These are phyloP conservation scores for Brachyhypopomus gauderio DNA, from an alignment of 2,113 vertebrate species.

Conservation along the genomic window DNA sequence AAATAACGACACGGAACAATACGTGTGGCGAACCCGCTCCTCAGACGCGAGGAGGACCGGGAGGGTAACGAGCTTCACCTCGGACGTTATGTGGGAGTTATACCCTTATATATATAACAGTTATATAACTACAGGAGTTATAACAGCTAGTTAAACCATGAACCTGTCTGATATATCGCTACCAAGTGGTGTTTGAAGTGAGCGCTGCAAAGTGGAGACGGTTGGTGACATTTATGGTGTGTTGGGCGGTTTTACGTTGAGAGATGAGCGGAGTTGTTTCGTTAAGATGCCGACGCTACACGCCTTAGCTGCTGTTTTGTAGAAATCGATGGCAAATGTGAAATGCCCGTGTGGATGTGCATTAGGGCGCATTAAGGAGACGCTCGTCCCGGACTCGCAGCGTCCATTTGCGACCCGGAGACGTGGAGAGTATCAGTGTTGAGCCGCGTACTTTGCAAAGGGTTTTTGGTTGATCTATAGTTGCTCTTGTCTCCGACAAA, in stretches of 20 bases:
- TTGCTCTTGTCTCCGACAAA: background rate
- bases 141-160: too few species aligned
- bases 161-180: too few species aligned
- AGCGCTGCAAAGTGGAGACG: background rate
- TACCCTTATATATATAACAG: too few species aligned
- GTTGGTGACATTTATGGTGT: background rate
- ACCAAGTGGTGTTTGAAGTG: background rate
- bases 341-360: slow-evolving; percentile 2
- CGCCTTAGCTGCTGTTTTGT: background rate
- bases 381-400: background rate
- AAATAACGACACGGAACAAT: too few species aligned
- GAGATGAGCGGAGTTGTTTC: background rate
- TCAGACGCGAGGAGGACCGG: too few species aligned
- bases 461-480: background rate
- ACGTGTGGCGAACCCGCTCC: too few species aligned
- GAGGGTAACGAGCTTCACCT: too few species aligned
- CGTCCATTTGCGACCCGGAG: background rate
- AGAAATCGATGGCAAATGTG: slow-evolving; percentile 35
- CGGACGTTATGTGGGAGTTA: too few species aligned
- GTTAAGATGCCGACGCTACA: background rate
- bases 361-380: slow-evolving; percentile 35
- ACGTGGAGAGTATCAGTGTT: background rate
- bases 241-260: too few species aligned
- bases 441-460: too few species aligned
- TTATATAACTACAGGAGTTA: too few species aligned